Base-by-base conservation (phyloP, 2,888 invertebrate genomes). In the Tyria jacobaeae region DNA sequence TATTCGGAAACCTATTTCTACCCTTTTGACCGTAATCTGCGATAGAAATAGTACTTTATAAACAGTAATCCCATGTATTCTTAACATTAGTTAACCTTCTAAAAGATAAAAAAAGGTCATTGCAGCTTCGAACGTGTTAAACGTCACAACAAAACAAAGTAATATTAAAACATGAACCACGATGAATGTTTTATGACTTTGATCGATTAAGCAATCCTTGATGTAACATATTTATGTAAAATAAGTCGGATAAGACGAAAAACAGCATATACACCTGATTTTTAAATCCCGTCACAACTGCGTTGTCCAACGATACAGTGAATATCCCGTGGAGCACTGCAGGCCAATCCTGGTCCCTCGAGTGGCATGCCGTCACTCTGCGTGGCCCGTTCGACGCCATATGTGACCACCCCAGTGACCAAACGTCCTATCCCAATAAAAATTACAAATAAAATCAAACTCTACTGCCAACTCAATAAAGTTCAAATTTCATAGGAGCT, bases 321-420 rank as follows among this genome's bases (percentile, higher is more conserved):
- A 81, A 83, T 85, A 85, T 86, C 85, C 87, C 81, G 79, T 79
- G 66, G 84, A 86, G 86, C 81, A 84, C 81, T 80, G 71, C 83
- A 88, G 88, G 91, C 92, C 93, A 92, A 92, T 92, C 87, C 83
- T 78, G 79, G 81, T 91, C 90, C 91, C 93, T 78, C 81, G 90
- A 91, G 92, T 90, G 89, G 85, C 89, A 84, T 88, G 83, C 91
- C 91, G 90, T 91, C 92, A 91, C 89, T 92, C 87, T 83, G 83
- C 86, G 89, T 85, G 89, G 92, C 88, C 90, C 86, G 91, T 90
- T 92, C 89, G 91, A 91, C 91, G 93, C 92, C 93, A 94, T 92
- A 91, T 94, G 93, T 85, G 88, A 79, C 82, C 75, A 73, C 62
- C 68, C 64, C 74, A 82, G 58, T 66, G 65, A 65, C 76, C 73